A percentile compares a stretch with the other conserved stretches of the same genome.
phyloP scores from a whole-genome alignment of 2,888 invertebrate species.

The Gisinianus flammeolus region DNA sequence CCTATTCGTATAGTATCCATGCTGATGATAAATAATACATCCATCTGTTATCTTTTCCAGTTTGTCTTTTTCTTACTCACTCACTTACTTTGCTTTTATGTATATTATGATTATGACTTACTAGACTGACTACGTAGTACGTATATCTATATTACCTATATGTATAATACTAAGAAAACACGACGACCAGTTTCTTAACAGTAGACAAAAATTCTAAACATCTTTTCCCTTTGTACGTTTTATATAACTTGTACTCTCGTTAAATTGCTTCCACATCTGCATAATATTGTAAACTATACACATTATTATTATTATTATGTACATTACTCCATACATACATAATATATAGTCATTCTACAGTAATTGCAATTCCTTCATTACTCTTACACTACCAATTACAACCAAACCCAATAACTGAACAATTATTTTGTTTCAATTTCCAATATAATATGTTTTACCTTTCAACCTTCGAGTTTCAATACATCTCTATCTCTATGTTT shows the following conservation, averaged over 20 bases:
- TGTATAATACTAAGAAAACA: neutral
- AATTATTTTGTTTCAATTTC: constrained; percentile 13
- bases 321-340: neutral
- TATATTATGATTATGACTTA: too few relatives aligned
- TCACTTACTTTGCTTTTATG: neutral
- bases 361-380: neutral
- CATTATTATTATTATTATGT: neutral
- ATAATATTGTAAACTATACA: neutral
- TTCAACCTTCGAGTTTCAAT: too few relatives aligned
- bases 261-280: neutral
- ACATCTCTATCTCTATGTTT: too few relatives aligned
- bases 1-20: too few relatives aligned
- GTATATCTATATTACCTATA: neutral
- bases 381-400: neutral
- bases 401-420: neutral
- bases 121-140: neutral
- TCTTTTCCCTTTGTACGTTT: neutral
- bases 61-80: constrained; percentile 13
- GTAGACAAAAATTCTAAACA: neutral
- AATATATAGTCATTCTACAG: neutral
- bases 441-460: too few relatives aligned
- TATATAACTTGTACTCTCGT: neutral
- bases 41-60: constrained; percentile 32
- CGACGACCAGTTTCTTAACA: neutral
- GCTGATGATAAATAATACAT: constrained; percentile 15